Evolutionary conservation across 1,140 invertebrate species (phyloP), one percentile per base, ranked within the genome.

Genomic region (Bombus pyrosoma): DNA sequence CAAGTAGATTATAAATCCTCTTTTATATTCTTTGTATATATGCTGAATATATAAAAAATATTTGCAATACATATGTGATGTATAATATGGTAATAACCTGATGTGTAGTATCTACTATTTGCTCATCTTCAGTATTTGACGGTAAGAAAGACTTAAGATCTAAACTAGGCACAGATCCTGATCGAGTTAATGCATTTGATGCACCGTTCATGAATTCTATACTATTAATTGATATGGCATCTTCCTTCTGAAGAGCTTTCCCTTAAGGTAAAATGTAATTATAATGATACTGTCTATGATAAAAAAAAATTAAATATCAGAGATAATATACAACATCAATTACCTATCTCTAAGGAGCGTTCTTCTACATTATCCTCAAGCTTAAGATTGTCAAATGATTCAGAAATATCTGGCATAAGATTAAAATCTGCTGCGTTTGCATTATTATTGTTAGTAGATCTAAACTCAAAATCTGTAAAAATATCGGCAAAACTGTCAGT

Each of bases 81-180:
- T 47, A 47, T 47, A 18, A 47, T 53, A 53, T 22, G 18, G 2
- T 22, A 75, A 37, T 32, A 92, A 96, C 91, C 94, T 95, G 95
- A 94, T 96, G 93, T 89, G 93, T 92, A 87, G 93, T 90, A 88
- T 95, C 94, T 71, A 91, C 87, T 85, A 93, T 78, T 83, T 93
- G 92, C 78, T 94, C 93, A 53, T 95, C 95, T 64, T 95, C 95
- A 85, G 90, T 86, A 90, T 93, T 95, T 77, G 92, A 92, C 80
- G 92, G 90, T 86, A 95, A 89, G 86, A 94, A 93, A 82, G 89
- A 94, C 85, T 96, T 95, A 78, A 96, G 92, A 93, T 96, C 95
- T 84, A 96, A 93, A 88, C 95, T 96, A 75, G 94, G 95, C 81
- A 96, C 94, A 76, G 95, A 96, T 85, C 94, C 94, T 86, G 95